Evolutionary conservation across 2,113 vertebrate species (phyloP).

Genomic region (Coracopsis vasa): DNA sequence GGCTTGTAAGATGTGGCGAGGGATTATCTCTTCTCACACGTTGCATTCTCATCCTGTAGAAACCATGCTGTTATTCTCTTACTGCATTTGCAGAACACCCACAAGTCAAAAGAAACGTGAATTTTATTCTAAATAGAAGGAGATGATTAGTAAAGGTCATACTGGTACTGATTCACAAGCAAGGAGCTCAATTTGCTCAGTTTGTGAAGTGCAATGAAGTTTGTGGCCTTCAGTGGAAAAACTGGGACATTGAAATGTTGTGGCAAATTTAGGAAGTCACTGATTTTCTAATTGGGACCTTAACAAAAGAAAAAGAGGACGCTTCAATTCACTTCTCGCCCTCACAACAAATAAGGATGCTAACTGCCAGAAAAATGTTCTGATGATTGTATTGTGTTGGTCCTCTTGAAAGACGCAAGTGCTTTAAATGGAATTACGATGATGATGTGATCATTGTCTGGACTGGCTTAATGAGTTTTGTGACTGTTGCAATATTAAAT

Average conservation of each 20-base stretch:
- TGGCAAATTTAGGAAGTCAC: neutral
- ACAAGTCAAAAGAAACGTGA: neutral
- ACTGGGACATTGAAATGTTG: neutral
- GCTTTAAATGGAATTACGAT: conserved; percentile 37
- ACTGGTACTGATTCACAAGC: neutral
- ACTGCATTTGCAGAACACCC: neutral
- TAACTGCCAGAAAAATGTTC: neutral
- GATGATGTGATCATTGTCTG: conserved; percentile 45
- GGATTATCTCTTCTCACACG: neutral
- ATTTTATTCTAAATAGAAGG: neutral
- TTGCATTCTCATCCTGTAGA: neutral
- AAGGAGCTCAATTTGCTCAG: neutral
- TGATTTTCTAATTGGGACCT: neutral
- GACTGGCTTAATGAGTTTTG: conserved; percentile 24
- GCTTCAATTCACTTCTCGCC: neutral
- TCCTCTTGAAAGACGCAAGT: neutral
- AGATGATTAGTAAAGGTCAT: neutral
- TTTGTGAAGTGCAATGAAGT: neutral
- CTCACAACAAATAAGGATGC: neutral
- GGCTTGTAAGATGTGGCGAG: neutral
- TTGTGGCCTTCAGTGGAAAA: neutral
- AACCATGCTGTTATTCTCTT: neutral
- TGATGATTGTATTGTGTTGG: neutral
- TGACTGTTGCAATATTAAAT: neutral
- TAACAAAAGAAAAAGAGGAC: neutral